These are phyloP conservation scores for Nycteola revayana DNA, from an alignment of 2,888 invertebrate species.

Conservation along the genomic window DNA sequence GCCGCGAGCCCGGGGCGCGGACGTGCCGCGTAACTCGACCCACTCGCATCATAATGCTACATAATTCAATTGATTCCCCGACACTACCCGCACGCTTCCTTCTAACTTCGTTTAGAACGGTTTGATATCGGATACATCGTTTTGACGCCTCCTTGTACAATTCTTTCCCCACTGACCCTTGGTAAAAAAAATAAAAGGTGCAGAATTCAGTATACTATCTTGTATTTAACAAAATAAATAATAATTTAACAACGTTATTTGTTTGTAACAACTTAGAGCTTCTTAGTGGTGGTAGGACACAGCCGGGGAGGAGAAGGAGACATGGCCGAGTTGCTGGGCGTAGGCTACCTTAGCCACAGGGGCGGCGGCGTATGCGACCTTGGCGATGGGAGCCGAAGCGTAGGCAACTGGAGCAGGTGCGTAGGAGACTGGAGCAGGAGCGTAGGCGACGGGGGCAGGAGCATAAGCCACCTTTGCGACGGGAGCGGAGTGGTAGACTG, in stretches of 20 bases:
- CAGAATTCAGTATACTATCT: conserved; percentile 40
- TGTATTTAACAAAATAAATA: conserved; percentile 65
- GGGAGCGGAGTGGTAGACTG: conserved; percentile 26
- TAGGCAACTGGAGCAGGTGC: conserved; percentile 58
- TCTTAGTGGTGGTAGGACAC: conserved; percentile 69
- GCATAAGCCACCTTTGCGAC: conserved; percentile 34
- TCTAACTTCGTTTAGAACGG: conserved; percentile 78
- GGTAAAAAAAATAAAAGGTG: conserved; percentile 49
- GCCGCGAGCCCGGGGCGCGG: conserved; percentile 35
- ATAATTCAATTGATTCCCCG: conserved; percentile 80
- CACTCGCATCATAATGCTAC: conserved; percentile 74
- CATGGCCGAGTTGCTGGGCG: conserved; percentile 45
- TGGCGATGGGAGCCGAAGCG: conserved; percentile 35
- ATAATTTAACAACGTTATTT: conserved; percentile 35
- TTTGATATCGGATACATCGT: conserved; percentile 79
- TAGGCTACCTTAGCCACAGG: conserved; percentile 40
- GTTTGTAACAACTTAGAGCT: conserved; percentile 26
- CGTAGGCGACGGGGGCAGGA: conserved; percentile 29
- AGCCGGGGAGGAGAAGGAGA: conserved; percentile 60
- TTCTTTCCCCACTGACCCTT: conserved; percentile 54
- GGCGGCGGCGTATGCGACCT: conserved; percentile 38
- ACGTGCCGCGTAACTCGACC: conserved; percentile 75
- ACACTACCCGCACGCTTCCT: conserved; percentile 78
- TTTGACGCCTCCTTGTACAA: conserved; percentile 71
- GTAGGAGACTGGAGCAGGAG: conserved; percentile 46